phyloP scores from a whole-genome alignment of 2,888 invertebrate genomes.

The Heliconius hortense region DNA sequence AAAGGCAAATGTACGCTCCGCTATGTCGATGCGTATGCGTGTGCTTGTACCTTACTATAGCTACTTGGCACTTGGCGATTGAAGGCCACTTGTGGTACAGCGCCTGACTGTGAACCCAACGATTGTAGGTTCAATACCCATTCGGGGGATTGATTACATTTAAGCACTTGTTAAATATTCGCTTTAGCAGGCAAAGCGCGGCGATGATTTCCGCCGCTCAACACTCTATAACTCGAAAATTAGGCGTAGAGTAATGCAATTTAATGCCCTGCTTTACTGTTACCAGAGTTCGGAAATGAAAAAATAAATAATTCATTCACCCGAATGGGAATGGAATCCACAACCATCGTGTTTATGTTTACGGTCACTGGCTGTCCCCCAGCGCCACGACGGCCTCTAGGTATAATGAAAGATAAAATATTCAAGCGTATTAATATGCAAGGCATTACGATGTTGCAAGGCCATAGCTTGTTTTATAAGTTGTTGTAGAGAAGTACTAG shows the following conservation, averaged over 20 bases:
- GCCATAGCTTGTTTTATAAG: constrained; percentile 2
- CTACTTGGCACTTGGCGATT: background rate
- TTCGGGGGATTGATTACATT: too few species aligned
- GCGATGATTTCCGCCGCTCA: too few species aligned
- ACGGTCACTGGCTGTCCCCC: background rate
- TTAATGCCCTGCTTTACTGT: too few species aligned
- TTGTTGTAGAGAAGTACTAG: background rate
- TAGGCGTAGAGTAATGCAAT: too few species aligned
- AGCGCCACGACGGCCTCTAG: background rate
- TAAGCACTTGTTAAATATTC: too few species aligned
- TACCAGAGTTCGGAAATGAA: background rate
- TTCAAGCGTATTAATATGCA: constrained; percentile 1
- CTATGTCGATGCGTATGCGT: background rate
- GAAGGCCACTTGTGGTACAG: too few species aligned
- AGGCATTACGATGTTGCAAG: background rate
- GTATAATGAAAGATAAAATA: background rate
- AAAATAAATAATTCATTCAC: background rate
- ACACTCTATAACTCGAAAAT: background rate
- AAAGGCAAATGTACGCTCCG: background rate
- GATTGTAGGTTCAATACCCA: too few species aligned
- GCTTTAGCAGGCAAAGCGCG: background rate
- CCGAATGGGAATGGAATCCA: background rate
- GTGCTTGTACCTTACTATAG: background rate
- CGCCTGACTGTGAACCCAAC: too few species aligned
- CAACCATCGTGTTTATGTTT: background rate